These are phyloP conservation scores for Aix galericulata DNA, from an alignment of 2,113 vertebrate genomes.

Conservation along the genomic window DNA sequence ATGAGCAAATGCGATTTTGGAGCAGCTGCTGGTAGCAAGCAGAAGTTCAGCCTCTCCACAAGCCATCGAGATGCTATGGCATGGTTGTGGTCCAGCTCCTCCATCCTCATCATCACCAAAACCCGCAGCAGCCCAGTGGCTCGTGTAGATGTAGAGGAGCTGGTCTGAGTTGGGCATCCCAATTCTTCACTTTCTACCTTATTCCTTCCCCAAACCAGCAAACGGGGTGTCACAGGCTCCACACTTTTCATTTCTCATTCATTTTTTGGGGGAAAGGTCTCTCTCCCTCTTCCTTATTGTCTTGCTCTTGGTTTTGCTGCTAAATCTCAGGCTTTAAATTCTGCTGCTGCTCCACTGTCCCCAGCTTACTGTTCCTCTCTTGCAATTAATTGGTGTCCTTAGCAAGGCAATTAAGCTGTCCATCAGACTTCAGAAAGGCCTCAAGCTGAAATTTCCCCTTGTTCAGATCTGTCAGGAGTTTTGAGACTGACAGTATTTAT, in stretches of 20 bases:
- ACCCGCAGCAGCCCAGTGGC: background rate
- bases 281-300: background rate
- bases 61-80: accelerated
- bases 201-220: background rate
- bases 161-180: background rate
- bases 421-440: background rate
- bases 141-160: accelerated
- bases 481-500: background rate
- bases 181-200: background rate
- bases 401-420: background rate
- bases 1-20: background rate
- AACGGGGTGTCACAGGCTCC: background rate
- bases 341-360: background rate
- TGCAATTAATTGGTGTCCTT: background rate
- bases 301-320: background rate
- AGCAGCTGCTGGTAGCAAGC: background rate
- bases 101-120: background rate
- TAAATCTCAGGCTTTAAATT: background rate
- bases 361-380: background rate
- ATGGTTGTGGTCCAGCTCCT: background rate
- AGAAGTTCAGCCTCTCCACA: background rate
- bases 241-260: background rate
- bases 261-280: too few relatives aligned
- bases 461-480: background rate
- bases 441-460: background rate